These are phyloP conservation scores for Tachina fera DNA, from an alignment of 2,888 invertebrate genomes.

Conservation along the genomic window DNA sequence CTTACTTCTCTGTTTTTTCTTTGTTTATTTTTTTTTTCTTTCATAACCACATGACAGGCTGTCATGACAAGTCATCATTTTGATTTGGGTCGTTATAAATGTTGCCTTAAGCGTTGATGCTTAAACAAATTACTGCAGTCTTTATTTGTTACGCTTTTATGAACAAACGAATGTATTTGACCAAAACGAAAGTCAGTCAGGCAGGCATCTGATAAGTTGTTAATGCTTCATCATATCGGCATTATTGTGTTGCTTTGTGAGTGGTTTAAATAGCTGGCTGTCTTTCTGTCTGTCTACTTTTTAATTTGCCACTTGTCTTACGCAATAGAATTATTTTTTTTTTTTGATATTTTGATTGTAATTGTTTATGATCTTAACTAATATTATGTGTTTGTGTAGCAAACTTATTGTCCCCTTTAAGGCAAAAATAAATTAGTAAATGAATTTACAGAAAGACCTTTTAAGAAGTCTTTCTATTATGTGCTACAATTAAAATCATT, in stretches of 20 bases:
- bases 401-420: conserved; percentile 22
- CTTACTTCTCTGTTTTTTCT: not conserved
- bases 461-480: not conserved
- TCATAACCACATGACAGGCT: conserved; percentile 66
- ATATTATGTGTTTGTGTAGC: conserved; percentile 13
- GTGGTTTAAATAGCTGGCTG: conserved; percentile 22
- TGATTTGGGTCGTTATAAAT: conserved; percentile 67
- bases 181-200: conserved; percentile 48
- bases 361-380: conserved; percentile 46
- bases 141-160: conserved; percentile 58
- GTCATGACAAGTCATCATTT: conserved; percentile 70
- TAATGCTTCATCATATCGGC: conserved; percentile 58
- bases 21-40: not conserved
- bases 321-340: conserved; percentile 41
- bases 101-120: conserved; percentile 64
- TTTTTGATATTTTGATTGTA: conserved; percentile 47
- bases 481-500: conserved; percentile 4
- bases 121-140: conserved; percentile 59
- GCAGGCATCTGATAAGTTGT: conserved; percentile 62
- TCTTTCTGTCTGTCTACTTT: conserved; percentile 1
- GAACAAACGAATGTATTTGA: conserved; percentile 48
- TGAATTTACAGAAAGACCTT: not conserved
- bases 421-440: conserved; percentile 42
- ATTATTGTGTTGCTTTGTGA: conserved; percentile 21
- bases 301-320: conserved; percentile 65